phyloP scores from a whole-genome alignment of 2,797 vertebrate genomes.

The Ctenopoma kingsleyae region DNA sequence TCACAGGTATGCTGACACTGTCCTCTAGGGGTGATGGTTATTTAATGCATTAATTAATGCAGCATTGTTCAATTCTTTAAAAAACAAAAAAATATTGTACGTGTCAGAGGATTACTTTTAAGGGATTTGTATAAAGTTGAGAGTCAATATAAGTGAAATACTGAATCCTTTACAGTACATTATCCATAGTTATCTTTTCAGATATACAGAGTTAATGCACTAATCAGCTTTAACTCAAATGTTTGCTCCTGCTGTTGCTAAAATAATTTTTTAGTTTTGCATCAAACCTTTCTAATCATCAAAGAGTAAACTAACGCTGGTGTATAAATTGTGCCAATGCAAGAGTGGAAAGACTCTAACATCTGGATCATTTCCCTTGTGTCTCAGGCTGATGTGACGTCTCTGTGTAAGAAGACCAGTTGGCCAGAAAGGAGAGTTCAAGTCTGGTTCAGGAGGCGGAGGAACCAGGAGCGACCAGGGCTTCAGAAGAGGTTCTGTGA shows the following conservation, averaged over 20 bases:
- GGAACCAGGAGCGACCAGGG: conserved; percentile 89
- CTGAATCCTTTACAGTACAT: background rate
- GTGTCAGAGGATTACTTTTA: too few relatives aligned
- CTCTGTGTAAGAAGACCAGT: conserved; percentile 91
- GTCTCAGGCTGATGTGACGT: conserved; percentile 87
- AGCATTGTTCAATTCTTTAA: background rate
- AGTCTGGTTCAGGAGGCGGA: conserved; percentile 90
- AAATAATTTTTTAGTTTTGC: background rate
- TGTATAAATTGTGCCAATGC: background rate
- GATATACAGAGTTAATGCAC: background rate
- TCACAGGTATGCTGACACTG: conserved; percentile 61
- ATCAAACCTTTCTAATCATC: background rate
- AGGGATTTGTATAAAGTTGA: background rate
- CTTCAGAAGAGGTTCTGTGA: conserved; percentile 91
- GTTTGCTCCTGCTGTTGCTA: background rate
- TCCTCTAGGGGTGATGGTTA: background rate
- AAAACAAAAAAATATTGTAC: background rate
- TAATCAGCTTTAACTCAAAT: background rate
- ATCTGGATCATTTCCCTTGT: background rate
- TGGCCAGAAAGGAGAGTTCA: conserved; percentile 86
- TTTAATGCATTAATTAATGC: background rate
- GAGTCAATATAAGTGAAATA: background rate
- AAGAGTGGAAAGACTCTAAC: conserved; percentile 1
- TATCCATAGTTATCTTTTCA: background rate
- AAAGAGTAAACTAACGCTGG: background rate